phyloP scores from a whole-genome alignment of 1,140 invertebrate genomes.

The Anoplophora glabripennis region DNA sequence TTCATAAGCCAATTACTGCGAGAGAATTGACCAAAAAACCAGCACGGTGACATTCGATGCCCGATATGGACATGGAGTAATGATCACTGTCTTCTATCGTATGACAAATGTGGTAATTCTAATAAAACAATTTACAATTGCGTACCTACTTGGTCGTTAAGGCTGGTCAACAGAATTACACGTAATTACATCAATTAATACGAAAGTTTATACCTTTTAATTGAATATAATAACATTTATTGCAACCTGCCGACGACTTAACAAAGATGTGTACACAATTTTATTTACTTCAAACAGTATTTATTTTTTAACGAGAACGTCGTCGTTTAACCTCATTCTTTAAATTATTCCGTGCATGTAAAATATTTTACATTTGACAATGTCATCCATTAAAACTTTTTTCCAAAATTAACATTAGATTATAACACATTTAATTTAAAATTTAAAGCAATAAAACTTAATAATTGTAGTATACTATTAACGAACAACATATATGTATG shows the following conservation, averaged over 20 bases:
- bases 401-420: no score
- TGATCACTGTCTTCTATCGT: constrained; percentile 26
- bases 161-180: constrained; percentile 29
- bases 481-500: no score
- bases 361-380: no score
- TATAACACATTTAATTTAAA: no score
- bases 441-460: no score
- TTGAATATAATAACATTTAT: constrained; percentile 29
- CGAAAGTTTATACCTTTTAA: constrained; percentile 32
- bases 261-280: no score
- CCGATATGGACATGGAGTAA: constrained; percentile 33
- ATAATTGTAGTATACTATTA: no score
- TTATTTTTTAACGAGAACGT: no score
- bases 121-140: constrained; percentile 38
- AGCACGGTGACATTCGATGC: constrained; percentile 23
- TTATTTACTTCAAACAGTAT: no score
- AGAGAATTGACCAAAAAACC: constrained; percentile 31
- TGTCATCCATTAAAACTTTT: no score
- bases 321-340: no score
- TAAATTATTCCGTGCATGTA: no score
- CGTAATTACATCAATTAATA: constrained; percentile 39
- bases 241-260: background rate
- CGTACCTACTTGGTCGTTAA: constrained; percentile 30
- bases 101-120: constrained; percentile 36
- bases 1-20: constrained; percentile 29